phyloP scores from a whole-genome alignment of 2,888 invertebrate genomes.

The Zelleria hepariella region DNA sequence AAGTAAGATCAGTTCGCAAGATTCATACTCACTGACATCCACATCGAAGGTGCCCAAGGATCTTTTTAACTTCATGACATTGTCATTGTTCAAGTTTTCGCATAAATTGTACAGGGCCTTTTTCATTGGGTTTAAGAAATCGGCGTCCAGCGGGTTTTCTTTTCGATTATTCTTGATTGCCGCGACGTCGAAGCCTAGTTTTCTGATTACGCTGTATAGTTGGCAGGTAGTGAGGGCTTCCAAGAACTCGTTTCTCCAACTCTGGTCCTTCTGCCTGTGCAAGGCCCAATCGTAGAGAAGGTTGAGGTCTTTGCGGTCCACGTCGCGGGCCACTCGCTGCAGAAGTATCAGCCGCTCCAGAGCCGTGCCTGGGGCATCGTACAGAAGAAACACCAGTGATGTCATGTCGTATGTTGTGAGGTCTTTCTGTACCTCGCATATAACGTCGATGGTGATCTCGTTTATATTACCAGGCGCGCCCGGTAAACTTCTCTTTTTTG shows the following conservation, averaged over 20 bases:
- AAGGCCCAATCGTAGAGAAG: slow-evolving; percentile 52
- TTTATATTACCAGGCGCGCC: slow-evolving; percentile 25
- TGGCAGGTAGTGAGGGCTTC: slow-evolving; percentile 55
- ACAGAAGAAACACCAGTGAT: slow-evolving; percentile 55
- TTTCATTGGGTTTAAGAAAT: slow-evolving; percentile 45
- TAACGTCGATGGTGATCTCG: slow-evolving; percentile 34
- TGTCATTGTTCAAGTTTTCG: slow-evolving; percentile 41
- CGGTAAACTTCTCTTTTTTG: slow-evolving; percentile 14
- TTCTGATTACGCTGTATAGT: slow-evolving; percentile 41
- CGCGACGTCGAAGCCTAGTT: slow-evolving; percentile 43
- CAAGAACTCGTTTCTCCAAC: slow-evolving; percentile 55
- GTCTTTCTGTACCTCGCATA: slow-evolving; percentile 49
- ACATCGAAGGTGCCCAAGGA: slow-evolving; percentile 32
- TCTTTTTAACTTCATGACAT: slow-evolving; percentile 39
- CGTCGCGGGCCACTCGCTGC: slow-evolving; percentile 41
- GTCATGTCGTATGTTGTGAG: slow-evolving; percentile 46
- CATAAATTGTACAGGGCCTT: slow-evolving; percentile 50
- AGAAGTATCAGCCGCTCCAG: slow-evolving; percentile 45
- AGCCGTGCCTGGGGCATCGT: slow-evolving; percentile 53
- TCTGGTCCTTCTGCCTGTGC: slow-evolving; percentile 33
- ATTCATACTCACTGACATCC: not conserved
- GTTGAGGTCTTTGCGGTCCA: slow-evolving; percentile 32
- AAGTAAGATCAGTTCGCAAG: slow-evolving; percentile 1
- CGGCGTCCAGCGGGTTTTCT: slow-evolving; percentile 27
- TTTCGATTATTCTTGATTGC: slow-evolving; percentile 33